Evolutionary conservation across 2,888 invertebrate species (phyloP).

Genomic region (Rhaphigaster nebulosa): DNA sequence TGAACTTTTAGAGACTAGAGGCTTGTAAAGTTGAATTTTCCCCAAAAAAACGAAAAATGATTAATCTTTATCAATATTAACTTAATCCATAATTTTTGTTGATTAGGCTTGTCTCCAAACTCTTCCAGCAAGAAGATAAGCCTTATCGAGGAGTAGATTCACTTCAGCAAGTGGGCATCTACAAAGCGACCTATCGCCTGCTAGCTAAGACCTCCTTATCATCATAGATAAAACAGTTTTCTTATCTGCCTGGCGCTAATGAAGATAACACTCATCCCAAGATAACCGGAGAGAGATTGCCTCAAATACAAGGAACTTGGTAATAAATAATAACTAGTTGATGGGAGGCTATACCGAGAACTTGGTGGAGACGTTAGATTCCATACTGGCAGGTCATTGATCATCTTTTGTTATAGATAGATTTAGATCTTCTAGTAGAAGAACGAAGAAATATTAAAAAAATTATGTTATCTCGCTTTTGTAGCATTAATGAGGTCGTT

Average conservation of each 20-base stretch:
- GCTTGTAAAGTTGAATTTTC: not conserved
- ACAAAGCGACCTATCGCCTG: not conserved
- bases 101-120: not conserved
- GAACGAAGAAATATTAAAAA: not conserved
- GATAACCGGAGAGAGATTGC: slow-evolving; percentile 18
- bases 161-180: not conserved
- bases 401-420: not conserved
- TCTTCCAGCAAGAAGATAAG: not conserved
- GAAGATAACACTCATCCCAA: slow-evolving; percentile 25
- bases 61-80: not conserved
- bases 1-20: no score
- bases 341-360: not conserved
- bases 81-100: not conserved
- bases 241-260: slow-evolving; percentile 37
- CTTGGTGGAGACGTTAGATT: not conserved
- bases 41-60: not conserved
- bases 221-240: not conserved
- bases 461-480: not conserved
- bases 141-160: not conserved
- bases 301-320: slow-evolving; percentile 9
- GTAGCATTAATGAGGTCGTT: not conserved
- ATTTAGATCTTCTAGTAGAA: not conserved
- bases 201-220: slow-evolving; percentile 38
- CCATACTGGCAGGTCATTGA: not conserved
- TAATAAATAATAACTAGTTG: slow-evolving; percentile 23